Evolutionary conservation across 2,113 vertebrate species (phyloP).

Genomic region (Macrotus californicus): DNA sequence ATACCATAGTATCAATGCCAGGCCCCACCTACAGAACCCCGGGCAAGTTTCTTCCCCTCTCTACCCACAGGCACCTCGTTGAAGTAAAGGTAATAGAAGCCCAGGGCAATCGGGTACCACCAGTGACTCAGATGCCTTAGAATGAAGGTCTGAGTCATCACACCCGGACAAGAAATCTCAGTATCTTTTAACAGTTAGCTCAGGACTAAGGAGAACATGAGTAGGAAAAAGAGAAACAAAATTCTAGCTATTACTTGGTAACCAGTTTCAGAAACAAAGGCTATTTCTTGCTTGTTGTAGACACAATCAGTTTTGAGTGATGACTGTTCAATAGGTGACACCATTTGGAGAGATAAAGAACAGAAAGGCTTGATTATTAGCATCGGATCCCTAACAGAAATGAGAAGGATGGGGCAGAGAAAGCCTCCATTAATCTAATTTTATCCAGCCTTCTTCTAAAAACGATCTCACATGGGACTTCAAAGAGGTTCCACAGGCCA

Average conservation of each 20-base stretch:
- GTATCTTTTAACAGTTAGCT: background rate
- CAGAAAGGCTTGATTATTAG: background rate
- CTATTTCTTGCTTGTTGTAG: background rate
- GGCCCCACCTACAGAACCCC: background rate
- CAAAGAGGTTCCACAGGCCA: constrained; percentile 8
- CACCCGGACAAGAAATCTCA: background rate
- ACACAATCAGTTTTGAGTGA: background rate
- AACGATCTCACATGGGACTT: background rate
- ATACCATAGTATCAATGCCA: background rate
- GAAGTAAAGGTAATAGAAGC: background rate
- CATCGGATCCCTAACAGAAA: background rate
- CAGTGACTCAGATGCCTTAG: background rate
- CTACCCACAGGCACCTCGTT: background rate
- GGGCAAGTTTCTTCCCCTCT: constrained; percentile 1
- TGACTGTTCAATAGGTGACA: background rate
- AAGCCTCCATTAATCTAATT: background rate
- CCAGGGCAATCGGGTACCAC: background rate
- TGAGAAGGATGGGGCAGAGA: background rate
- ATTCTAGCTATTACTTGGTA: background rate
- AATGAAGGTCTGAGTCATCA: constrained; percentile 30
- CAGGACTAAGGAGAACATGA: constrained; percentile 11
- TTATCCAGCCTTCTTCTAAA: constrained; percentile 8
- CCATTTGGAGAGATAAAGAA: background rate
- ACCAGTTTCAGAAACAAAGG: constrained; percentile 6
- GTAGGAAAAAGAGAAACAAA: background rate